Evolutionary conservation across 92 coral and sea anemone species (phyloP).

Genomic region (Porites lobata): DNA sequence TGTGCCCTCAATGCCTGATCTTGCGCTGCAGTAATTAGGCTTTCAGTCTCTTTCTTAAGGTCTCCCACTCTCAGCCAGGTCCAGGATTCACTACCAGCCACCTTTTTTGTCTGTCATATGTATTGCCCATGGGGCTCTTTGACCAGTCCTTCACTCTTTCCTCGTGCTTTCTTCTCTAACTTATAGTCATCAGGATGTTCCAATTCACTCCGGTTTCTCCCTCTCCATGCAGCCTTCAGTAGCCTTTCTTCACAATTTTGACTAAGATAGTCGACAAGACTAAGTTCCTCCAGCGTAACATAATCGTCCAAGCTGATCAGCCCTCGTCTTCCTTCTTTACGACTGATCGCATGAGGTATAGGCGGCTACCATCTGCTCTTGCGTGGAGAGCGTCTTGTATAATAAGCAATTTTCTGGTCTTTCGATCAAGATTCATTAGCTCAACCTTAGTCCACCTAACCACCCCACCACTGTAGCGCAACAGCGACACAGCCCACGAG

Average conservation of each 20-base stretch:
- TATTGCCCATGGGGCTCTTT: too few species aligned
- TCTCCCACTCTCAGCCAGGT: too few species aligned
- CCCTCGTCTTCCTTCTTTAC: conserved; percentile 56
- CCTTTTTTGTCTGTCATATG: too few species aligned
- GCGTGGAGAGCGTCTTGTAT: conserved; percentile 49
- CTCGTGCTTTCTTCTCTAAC: background rate
- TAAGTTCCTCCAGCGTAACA: background rate
- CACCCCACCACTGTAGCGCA: background rate
- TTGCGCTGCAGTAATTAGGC: too few species aligned
- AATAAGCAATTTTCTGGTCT: conserved; percentile 57
- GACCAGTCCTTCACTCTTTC: background rate
- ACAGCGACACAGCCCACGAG: too few species aligned
- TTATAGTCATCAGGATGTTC: background rate
- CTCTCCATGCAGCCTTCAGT: too few species aligned
- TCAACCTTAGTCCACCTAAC: conserved; percentile 53
- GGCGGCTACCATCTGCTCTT: conserved; percentile 38
- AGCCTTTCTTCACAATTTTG: too few species aligned
- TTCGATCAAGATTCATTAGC: conserved; percentile 49
- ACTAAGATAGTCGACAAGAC: too few species aligned
- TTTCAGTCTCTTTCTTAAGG: too few species aligned
- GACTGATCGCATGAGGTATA: conserved; percentile 22
- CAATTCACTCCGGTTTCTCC: too few species aligned
- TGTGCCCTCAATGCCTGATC: too few species aligned
- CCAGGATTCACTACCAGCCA: too few species aligned
- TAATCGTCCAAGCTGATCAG: background rate